Conservation (phyloP, 1,140 invertebrate species). For the Philopotamus ludificatus region DNA sequence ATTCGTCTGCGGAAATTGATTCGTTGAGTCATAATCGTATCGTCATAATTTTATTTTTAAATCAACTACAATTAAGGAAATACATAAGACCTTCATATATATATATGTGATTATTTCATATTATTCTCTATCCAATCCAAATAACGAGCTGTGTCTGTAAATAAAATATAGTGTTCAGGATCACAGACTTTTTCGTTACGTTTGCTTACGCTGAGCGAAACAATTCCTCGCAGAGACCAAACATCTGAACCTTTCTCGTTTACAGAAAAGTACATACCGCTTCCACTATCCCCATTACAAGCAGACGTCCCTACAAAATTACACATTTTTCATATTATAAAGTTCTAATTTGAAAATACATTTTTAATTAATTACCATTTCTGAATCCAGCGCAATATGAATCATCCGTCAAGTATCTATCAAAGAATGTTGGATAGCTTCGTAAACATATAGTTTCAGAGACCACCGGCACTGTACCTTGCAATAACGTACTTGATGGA, state of each 20-base stretch:
- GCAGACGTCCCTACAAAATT: conserved; percentile 36
- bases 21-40: too few species aligned
- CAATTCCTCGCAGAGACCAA: conserved; percentile 46
- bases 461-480: conserved; percentile 44
- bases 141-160: conserved; percentile 45
- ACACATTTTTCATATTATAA: not conserved
- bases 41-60: too few species aligned
- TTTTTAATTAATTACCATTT: conserved; percentile 44
- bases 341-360: conserved; percentile 34
- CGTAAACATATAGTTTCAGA: conserved; percentile 45
- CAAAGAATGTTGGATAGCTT: conserved; percentile 47
- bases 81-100: too few species aligned
- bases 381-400: conserved; percentile 47
- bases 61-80: too few species aligned
- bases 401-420: conserved; percentile 42
- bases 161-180: conserved; percentile 44
- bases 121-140: conserved; percentile 4
- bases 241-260: too few species aligned
- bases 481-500: conserved; percentile 42
- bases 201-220: conserved; percentile 43
- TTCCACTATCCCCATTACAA: conserved; percentile 49
- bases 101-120: too few species aligned
- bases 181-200: conserved; percentile 41
- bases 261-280: conserved; percentile 44
- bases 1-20: too few species aligned